Evolutionary conservation across 2,113 vertebrate genomes (phyloP), one percentile per base, ranked within the genome.

Genomic region (Setophaga petechia): DNA sequence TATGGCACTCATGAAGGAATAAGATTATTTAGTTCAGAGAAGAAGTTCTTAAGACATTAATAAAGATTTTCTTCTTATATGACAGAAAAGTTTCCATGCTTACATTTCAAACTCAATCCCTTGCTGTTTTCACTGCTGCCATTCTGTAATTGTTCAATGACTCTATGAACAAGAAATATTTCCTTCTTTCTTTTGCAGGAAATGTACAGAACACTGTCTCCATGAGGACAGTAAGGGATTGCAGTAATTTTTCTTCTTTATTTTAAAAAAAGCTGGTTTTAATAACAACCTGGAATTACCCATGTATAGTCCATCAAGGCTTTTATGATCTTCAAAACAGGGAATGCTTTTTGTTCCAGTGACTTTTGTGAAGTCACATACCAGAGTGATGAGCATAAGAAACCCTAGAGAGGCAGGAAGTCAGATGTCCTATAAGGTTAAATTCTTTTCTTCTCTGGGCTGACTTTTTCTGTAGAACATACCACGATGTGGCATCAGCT

Each of bases 281-380:
- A 95, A 84, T 91, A 93, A 91, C 74, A 95, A 96, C 87, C 65
- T 93, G 75, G 67, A 93, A 72, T 94, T 63, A 94, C 27, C 90
- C 15, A 2, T 43, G 33, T 77, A 49, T 54, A 93, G 43, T 61
- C 59, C 65, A 78, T 95, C 65, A 86, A 89, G 55, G 49, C 28
- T 92, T 93, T 95, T 94, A 95, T 87, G 85, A 93, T 95, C 73
- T 90, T 93, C 79, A 90, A 59, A 94, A 86, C 72, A 88, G 72
- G 72, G 87, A 93, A 95, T 68, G 82, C 61, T 86, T 94, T 94
- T 95, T 96, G 61, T 92, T 94, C 88, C 88, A 90, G 49, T 72
- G 88, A 43, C 79, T 90, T 90, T 57, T 84, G 72, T 96, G 87
- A 93, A 97, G 90, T 84, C 68, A 74, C 94, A 95, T 94, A 94